phyloP scores from a whole-genome alignment of 2,888 invertebrate species.

The Drosophila phalerata region DNA sequence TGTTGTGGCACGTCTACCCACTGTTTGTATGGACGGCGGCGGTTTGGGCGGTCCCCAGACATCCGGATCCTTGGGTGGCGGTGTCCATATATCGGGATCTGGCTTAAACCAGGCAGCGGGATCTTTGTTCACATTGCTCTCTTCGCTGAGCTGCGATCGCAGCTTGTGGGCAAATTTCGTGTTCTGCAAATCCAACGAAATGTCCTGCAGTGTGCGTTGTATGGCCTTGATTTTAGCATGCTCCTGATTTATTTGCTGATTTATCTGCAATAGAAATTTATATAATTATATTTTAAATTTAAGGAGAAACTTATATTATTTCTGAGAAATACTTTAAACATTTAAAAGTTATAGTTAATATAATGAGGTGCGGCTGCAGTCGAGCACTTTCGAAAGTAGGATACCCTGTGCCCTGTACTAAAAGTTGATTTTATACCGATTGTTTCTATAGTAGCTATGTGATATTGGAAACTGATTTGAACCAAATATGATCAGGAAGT shows the following conservation, averaged over 20 bases:
- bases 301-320: no score
- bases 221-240: slow-evolving; percentile 95
- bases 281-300: no score
- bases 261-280: slow-evolving; percentile 87
- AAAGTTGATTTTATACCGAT: no score
- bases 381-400: no score
- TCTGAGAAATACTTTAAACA: no score
- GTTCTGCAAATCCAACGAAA: slow-evolving; percentile 85
- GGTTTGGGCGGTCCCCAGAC: slow-evolving; percentile 95
- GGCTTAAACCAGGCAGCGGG: slow-evolving; percentile 87
- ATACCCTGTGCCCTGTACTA: no score
- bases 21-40: slow-evolving; percentile 85
- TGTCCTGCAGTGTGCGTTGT: slow-evolving; percentile 84
- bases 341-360: no score
- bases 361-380: no score
- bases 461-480: no score
- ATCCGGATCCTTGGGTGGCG: slow-evolving; percentile 90
- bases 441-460: no score
- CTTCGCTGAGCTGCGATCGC: slow-evolving; percentile 81
- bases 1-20: slow-evolving; percentile 72
- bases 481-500: no score
- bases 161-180: slow-evolving; percentile 86
- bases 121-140: slow-evolving; percentile 81
- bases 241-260: slow-evolving; percentile 94
- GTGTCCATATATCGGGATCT: slow-evolving; percentile 93